A percentile compares a stretch with the other conserved stretches of the same genome.
These are phyloP conservation scores for Toxotes jaculatrix DNA, from an alignment of 2,113 vertebrate species.

Conservation along the genomic window DNA sequence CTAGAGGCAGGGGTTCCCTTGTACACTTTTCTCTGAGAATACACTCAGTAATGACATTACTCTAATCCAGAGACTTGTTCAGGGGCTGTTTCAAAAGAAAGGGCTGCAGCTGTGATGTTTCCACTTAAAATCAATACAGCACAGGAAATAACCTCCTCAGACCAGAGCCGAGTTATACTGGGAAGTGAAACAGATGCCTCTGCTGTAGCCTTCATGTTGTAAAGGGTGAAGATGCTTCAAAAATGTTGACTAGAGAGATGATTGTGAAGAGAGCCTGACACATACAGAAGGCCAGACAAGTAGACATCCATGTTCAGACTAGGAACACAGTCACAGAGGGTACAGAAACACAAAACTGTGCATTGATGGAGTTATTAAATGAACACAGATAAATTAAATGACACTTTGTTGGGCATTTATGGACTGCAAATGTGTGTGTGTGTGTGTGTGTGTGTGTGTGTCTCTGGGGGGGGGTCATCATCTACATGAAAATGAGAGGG, in stretches of 20 bases:
- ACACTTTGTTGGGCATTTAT: not conserved
- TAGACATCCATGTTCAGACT: slow-evolving; percentile 2
- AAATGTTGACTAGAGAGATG: slow-evolving; percentile 36
- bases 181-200: slow-evolving; percentile 34
- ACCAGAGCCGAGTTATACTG: not conserved
- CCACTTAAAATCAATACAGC: slow-evolving; percentile 42
- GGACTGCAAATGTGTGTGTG: slow-evolving; percentile 1
- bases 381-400: not conserved
- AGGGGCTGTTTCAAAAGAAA: slow-evolving; percentile 55
- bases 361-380: not conserved
- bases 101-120: slow-evolving; percentile 65
- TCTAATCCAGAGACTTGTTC: slow-evolving; percentile 63
- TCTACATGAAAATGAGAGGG: slow-evolving; percentile 60
- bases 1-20: slow-evolving; percentile 68
- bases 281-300: slow-evolving; percentile 22
- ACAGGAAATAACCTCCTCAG: slow-evolving; percentile 41
- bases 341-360: not conserved
- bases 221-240: slow-evolving; percentile 49
- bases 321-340: slow-evolving; percentile 1
- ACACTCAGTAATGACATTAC: slow-evolving; percentile 59
- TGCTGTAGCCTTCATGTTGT: not conserved
- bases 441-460: slow-evolving; percentile 11
- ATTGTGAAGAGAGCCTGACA: slow-evolving; percentile 29
- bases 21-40: slow-evolving; percentile 49
- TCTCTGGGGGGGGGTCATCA: slow-evolving; percentile 14